Evolutionary conservation across 2,888 invertebrate species (phyloP).

Genomic region (Polymixis flavicincta): DNA sequence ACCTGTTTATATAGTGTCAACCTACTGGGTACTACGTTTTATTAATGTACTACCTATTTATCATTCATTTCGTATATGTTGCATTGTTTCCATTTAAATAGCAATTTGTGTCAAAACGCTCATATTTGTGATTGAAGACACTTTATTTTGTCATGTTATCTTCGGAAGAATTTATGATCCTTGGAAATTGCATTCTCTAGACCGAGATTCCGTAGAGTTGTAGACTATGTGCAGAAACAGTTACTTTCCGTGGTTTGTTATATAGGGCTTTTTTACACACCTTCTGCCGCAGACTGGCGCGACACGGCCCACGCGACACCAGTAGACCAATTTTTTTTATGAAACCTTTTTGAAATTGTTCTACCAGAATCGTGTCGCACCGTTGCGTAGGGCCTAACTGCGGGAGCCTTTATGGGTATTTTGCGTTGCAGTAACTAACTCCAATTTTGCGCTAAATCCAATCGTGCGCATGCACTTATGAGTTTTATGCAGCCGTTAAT

Average conservation of each 20-base stretch:
- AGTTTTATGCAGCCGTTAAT: background rate
- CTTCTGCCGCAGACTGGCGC: no score
- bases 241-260: background rate
- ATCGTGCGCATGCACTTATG: slow-evolving; percentile 8
- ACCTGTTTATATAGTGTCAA: slow-evolving; percentile 4
- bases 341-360: no score
- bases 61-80: background rate
- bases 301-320: no score
- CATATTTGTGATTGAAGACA: background rate
- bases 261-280: background rate
- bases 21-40: background rate
- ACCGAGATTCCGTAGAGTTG: background rate
- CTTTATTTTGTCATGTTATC: background rate
- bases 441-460: background rate
- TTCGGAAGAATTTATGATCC: no score
- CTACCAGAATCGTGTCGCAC: no score
- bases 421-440: background rate
- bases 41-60: slow-evolving; percentile 11
- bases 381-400: no score
- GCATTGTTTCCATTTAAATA: slow-evolving; percentile 7
- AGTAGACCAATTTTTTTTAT: no score
- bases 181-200: background rate
- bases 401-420: background rate
- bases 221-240: background rate
- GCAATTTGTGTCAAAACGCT: slow-evolving; percentile 3